phyloP scores from a whole-genome alignment of 2,797 vertebrate genomes.

The Sphenodon punctatus region DNA sequence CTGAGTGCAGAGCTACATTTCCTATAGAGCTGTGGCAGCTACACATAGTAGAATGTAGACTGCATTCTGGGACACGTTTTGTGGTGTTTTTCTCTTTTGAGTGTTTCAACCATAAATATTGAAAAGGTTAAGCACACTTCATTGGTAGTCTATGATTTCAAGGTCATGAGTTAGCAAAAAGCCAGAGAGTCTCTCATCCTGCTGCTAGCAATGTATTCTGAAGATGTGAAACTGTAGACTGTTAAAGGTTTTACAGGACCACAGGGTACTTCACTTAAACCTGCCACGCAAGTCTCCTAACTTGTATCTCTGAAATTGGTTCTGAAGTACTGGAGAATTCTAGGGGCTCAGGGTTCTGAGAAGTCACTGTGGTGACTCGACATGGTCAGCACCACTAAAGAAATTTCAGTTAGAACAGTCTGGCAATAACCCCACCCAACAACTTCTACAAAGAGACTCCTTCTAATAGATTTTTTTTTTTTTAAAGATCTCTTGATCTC shows the following conservation, averaged over 20 bases:
- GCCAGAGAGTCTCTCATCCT: neutral
- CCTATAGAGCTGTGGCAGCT: neutral
- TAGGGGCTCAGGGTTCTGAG: slow-evolving; percentile 25
- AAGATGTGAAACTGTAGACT: neutral
- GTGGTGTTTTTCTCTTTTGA: neutral
- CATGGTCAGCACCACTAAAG: slow-evolving; percentile 41
- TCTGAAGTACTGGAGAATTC: neutral
- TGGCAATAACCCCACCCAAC: neutral
- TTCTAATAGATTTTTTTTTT: slow-evolving; percentile 36
- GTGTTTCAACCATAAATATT: neutral
- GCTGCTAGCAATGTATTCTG: neutral
- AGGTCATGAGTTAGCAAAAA: neutral
- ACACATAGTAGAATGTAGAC: neutral
- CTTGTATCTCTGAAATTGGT: neutral
- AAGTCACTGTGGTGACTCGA: slow-evolving; percentile 35
- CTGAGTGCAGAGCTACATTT: neutral
- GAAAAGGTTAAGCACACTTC: neutral
- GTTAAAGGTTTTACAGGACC: neutral
- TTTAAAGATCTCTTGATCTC: slow-evolving; percentile 58
- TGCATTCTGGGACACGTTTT: neutral
- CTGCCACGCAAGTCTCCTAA: neutral
- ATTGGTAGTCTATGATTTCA: neutral
- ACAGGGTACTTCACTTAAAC: neutral
- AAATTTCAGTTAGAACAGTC: slow-evolving; percentile 47
- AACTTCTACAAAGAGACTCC: slow-evolving; percentile 21